Conservation (phyloP, 1,140 invertebrate species). For the Hycleus phaleratus region DNA sequence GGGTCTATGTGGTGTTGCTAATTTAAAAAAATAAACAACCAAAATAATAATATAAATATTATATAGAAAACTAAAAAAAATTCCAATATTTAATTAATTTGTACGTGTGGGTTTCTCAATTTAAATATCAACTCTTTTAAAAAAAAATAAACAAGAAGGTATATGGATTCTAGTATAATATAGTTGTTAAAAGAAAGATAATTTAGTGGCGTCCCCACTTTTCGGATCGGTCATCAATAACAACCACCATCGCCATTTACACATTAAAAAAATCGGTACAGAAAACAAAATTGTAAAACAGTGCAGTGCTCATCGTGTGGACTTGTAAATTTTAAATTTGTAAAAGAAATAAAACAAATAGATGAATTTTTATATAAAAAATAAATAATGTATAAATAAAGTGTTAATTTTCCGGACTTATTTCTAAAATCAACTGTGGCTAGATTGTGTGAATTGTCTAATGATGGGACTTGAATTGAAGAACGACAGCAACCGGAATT, state of each 20-base stretch:
- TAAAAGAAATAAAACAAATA: neutral
- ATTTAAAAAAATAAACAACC: neutral
- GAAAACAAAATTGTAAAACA: conserved; percentile 18
- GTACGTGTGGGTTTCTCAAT: conserved; percentile 20
- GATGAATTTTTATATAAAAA: neutral
- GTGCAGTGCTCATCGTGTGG: conserved; percentile 32
- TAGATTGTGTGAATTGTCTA: too few species aligned
- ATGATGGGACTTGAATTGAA: too few species aligned
- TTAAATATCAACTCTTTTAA: conserved; percentile 18
- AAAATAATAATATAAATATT: neutral
- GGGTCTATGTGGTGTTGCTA: conserved; percentile 16
- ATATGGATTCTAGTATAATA: conserved; percentile 39
- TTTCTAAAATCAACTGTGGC: neutral
- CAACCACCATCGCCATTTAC: neutral
- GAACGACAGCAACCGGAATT: too few species aligned
- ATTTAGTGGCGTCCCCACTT: conserved; percentile 35
- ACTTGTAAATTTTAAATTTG: conserved; percentile 24
- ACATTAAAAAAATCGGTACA: neutral
- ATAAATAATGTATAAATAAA: conserved; percentile 9
- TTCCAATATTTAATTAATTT: conserved; percentile 19
- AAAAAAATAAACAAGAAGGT: conserved; percentile 28
- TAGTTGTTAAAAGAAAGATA: conserved; percentile 31
- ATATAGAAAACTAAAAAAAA: conserved; percentile 17
- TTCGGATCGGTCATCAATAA: conserved; percentile 34
- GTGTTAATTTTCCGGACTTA: conserved; percentile 24